Evolutionary conservation across 92 coral and sea anemone species (phyloP), one percentile per base, ranked within the genome.

Genomic region (Phenganax stokvisi): DNA sequence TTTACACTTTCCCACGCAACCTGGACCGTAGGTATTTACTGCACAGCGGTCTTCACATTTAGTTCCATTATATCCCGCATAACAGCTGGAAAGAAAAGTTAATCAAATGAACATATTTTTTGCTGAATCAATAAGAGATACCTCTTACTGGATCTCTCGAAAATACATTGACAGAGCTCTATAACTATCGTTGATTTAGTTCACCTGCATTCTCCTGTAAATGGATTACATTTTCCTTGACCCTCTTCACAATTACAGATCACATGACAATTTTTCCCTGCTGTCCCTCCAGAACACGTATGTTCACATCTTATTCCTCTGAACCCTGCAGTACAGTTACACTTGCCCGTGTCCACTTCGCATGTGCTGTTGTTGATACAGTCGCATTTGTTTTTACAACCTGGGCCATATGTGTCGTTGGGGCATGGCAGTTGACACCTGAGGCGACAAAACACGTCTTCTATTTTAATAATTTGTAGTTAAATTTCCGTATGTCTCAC

Each of bases 201-300:
- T 89, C 85, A 92, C 97, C 81, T 90, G 71, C 97, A 92, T 58
- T 56, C 87, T 27, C 97, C 97, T 55, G 97, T 92, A 75, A 90
- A 92, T 47, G 88, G 94, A 79, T 92, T 92, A 59, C 97, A 92
- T 13, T 86, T 88, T 54, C 97, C 97, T 88, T 86, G 85, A 53
- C 73, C 67, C 15, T 92, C 78, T 51, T 7, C 9, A 64, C 97
- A 92, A 74, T 92, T 92, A 64, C 97, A 92, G 1, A 84, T 88
- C 31, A 75, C 62, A 76, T 72, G 89, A 73, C 97, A 92, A 72
- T 85, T 84, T 17, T 53, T 57, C 11, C 92, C 96, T 6, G 90
- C 90, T 1, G 90, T 82, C 57, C 91, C 92, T 12, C 51, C 84
- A 25, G 85, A 7, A 83, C 97, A 92, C 31, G 80, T 75, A 11